A percentile compares a stretch with the other conserved stretches of the same genome.
These are phyloP conservation scores for Congeria kusceri DNA, from an alignment of 2,888 invertebrate genomes.

Conservation along the genomic window DNA sequence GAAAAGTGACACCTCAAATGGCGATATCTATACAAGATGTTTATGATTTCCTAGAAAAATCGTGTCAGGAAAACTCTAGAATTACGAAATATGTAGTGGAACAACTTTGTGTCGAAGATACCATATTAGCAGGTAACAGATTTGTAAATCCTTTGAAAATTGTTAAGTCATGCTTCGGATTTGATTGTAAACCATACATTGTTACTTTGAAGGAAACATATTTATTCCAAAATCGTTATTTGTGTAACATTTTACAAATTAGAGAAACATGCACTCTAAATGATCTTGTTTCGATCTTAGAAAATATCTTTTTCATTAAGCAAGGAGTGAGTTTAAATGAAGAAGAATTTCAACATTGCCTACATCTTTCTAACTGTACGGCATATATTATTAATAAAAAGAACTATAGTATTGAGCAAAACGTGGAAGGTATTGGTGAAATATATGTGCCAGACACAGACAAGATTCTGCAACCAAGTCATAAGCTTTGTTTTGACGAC, in stretches of 20 bases:
- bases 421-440: no score
- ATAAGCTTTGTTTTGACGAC: slow-evolving; percentile 73
- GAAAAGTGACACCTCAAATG: no score
- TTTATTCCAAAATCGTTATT: not conserved
- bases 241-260: not conserved
- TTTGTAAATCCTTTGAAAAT: no score
- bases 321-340: not conserved
- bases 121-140: no score
- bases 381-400: not conserved
- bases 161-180: no score
- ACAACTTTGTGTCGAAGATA: no score
- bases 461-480: slow-evolving; percentile 58
- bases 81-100: no score
- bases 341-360: not conserved
- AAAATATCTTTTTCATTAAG: not conserved
- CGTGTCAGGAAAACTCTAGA: no score
- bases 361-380: not conserved
- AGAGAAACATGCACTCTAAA: not conserved
- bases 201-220: not conserved
- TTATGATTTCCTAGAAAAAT: no score
- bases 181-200: not conserved
- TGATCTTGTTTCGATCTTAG: not conserved
- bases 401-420: no score
- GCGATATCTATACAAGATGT: no score
- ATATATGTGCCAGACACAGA: slow-evolving; percentile 67